Base-by-base conservation (phyloP, 2,888 invertebrate genomes). In the Crioceris asparagi region DNA sequence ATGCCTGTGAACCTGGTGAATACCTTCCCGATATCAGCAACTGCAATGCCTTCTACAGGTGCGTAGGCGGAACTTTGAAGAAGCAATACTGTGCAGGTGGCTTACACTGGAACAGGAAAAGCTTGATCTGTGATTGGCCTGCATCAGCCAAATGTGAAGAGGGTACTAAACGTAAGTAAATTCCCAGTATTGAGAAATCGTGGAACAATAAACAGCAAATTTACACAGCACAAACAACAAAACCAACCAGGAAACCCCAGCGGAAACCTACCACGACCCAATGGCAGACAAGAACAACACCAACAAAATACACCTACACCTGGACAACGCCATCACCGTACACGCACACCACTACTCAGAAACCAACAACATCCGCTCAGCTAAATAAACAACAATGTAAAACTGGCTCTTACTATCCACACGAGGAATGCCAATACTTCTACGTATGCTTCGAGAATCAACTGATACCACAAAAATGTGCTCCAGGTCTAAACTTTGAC, bases 101-200 rank as follows among this genome's bases (percentile, higher is more conserved):
- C 3, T 61, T 88, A 29, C 85, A 87, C 57, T 90, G 86, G 86
- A 83, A 85, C 48, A 63, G 68, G 15, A 54, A 67, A 1, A 68
- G 69, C 32, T 71, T 71, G 26, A 70, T 79, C 27, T 88, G 88
- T 53, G 87, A 88, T 58, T 88, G 87, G 88, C 87, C 87, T 1
- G 68, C 67, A 29, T 69, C 69, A 21, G 85, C 84, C 1, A 77
- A 79, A 49, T 88, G 88, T 55, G 64, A 61, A 43, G 50, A 50
- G 45, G 49, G 51, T 41, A 50, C 50, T 47, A 27, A 27, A 27
- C 27, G 27, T 27, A 11, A 27, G 27, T 11, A 27, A 4, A 26
- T 3, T 26, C 10, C 10, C 10, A 21, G 6, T 21, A n/a, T n/a
- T n/a, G n/a, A n/a, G n/a, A n/a, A n/a, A n/a, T n/a, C n/a, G n/a